These are phyloP conservation scores for Epinotia brunnichana DNA, from an alignment of 2,888 invertebrate genomes.

Conservation along the genomic window DNA sequence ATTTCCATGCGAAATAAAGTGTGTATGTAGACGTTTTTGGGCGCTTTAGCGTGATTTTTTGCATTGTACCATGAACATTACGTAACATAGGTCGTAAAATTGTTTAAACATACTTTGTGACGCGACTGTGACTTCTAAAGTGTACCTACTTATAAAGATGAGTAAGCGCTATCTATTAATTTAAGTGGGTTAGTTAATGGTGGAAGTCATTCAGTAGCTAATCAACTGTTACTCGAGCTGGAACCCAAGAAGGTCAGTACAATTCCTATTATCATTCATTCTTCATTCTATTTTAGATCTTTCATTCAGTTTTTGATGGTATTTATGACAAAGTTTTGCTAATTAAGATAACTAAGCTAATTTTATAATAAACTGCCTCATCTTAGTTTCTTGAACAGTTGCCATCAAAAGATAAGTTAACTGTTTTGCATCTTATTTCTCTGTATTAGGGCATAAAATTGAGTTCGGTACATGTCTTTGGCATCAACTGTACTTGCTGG, in stretches of 20 bases:
- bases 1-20: background rate
- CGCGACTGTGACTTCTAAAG: background rate
- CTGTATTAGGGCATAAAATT: no score
- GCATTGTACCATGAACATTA: conserved; percentile 1
- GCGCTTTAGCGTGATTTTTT: background rate
- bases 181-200: conserved; percentile 17
- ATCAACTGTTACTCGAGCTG: conserved; percentile 1
- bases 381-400: no score
- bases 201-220: conserved; percentile 22
- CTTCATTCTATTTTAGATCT: background rate
- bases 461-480: no score
- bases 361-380: no score
- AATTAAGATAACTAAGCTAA: no score
- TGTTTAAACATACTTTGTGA: background rate
- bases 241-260: conserved; percentile 24
- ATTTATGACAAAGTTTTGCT: background rate
- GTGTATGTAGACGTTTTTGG: background rate
- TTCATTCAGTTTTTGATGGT: background rate
- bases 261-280: conserved; percentile 2
- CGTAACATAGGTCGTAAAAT: background rate
- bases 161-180: conserved; percentile 19
- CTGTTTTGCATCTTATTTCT: no score
- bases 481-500: no score
- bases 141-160: background rate
- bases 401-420: no score